Evolutionary conservation across 2,113 vertebrate species (phyloP).

Genomic region (Parotia lawesii): DNA sequence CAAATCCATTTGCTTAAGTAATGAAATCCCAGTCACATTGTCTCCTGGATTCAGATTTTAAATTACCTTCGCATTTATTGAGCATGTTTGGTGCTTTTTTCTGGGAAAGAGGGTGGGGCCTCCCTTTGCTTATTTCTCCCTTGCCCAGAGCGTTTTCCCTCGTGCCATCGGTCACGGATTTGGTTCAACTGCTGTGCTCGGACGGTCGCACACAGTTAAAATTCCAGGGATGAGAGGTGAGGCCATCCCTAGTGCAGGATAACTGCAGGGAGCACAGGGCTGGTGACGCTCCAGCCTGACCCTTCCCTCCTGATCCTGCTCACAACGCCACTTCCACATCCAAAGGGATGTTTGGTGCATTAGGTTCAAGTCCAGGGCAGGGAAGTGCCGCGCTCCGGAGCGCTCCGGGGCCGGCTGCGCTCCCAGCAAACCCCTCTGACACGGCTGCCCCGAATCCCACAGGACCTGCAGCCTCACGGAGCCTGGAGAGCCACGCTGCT

Average conservation of each 20-base stretch:
- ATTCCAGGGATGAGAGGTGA: neutral
- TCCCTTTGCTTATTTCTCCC: neutral
- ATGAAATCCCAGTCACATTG: conserved; percentile 48
- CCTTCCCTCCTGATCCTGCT: neutral
- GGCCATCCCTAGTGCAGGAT: neutral
- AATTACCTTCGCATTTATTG: conserved; percentile 28
- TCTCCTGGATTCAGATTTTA: conserved; percentile 27
- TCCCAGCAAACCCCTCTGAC: neutral
- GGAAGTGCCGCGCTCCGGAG: neutral
- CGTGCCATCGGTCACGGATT: neutral
- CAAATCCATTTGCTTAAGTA: conserved; percentile 64
- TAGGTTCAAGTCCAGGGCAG: neutral
- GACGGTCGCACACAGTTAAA: neutral
- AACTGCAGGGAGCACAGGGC: neutral
- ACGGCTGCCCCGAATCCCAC: neutral
- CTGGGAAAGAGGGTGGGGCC: conserved; percentile 28
- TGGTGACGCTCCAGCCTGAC: neutral
- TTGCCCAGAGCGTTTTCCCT: neutral
- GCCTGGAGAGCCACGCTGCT: rapidly evolving
- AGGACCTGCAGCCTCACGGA: neutral
- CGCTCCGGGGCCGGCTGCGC: neutral
- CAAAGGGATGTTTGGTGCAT: neutral
- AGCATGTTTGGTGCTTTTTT: conserved; percentile 54
- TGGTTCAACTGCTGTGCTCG: neutral
- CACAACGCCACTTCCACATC: neutral